Percentiles rank a stretch among this genome's conserved stretches.
These are phyloP conservation scores for Cephonodes hylas DNA, from an alignment of 2,888 invertebrate species.

Conservation along the genomic window DNA sequence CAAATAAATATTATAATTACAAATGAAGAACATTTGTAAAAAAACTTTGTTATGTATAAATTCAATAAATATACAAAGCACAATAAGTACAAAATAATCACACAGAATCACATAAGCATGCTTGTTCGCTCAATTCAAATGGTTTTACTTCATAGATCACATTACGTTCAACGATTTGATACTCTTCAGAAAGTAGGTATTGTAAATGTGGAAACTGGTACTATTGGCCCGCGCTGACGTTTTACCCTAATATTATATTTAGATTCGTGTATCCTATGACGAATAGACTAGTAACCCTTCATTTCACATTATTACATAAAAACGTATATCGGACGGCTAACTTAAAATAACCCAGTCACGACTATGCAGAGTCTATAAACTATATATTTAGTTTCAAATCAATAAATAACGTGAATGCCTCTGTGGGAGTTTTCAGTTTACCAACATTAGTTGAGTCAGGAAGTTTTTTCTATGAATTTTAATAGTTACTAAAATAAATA, in stretches of 20 bases:
- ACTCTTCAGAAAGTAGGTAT: not conserved
- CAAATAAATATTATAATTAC: constrained; percentile 42
- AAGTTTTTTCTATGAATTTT: not conserved
- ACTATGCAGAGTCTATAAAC: not conserved
- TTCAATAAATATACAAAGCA: constrained; percentile 48
- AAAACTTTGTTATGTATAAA: constrained; percentile 23
- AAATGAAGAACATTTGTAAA: constrained; percentile 36
- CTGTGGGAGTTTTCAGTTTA: not conserved
- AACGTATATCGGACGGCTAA: not conserved
- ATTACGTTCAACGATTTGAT: not conserved
- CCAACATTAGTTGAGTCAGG: not conserved
- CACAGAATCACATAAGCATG: constrained; percentile 13
- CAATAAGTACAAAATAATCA: constrained; percentile 36
- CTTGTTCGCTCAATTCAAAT: not conserved
- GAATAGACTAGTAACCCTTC: not conserved
- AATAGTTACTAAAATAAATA: not conserved
- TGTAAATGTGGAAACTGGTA: not conserved
- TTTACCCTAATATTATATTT: not conserved
- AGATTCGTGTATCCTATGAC: not conserved
- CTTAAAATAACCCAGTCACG: not conserved
- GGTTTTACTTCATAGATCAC: not conserved
- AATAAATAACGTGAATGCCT: not conserved
- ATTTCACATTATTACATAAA: not conserved
- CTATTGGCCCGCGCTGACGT: not conserved
- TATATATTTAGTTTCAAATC: not conserved